Evolutionary conservation across 2,797 vertebrate genomes (phyloP), one percentile per base, ranked within the genome.

Genomic region (Remorina albescens): DNA sequence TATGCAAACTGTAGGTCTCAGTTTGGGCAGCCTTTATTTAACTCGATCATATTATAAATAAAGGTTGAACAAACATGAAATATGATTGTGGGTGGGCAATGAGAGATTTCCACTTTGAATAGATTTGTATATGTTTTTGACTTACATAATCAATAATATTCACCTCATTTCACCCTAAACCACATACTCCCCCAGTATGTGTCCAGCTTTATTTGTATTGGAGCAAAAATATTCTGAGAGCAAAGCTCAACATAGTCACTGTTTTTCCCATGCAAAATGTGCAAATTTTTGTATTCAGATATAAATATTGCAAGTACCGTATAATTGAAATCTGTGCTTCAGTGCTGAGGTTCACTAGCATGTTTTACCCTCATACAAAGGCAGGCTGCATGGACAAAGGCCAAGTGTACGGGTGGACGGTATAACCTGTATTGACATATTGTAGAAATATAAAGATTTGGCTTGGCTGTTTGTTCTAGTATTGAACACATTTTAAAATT

Each of bases 391-490:
- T 36, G 34, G 23, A 58, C n/a, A 56, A 15, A 4, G 62, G 28
- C 47, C 56, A 62, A 47, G 46, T 42, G 71, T 23, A 41, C 21
- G 41, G 46, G 8, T 69, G 72, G 74, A 63, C 39, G 10, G 36
- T 66, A 78, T 47, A 57, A 72, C 36, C 49, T 25, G 2, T 44
- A 15, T 42, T 73, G 28, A 58, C 51, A 62, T 19, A 54, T 7
- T 51, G 19, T 54, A 70, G 51, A 53, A 62, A 71, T 76, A 50
- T 59, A 69, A 39, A 59, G 10, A 71, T 67, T 41, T 62, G 4
- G 11, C 19, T 46, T 8, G 41, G 23, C 54, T 65, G 59, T 68
- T 64, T 19, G 10, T 46, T 41, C 61, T 41, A 36, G 25, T 67
- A 47, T 18, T 51, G 3, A 59, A 60, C 41, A 0, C 0, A 44